Evolutionary conservation across 30 jellyfish, hydroid and myxozoan species (phyloP).

Genomic region (Chrysaora quinquecirrha): DNA sequence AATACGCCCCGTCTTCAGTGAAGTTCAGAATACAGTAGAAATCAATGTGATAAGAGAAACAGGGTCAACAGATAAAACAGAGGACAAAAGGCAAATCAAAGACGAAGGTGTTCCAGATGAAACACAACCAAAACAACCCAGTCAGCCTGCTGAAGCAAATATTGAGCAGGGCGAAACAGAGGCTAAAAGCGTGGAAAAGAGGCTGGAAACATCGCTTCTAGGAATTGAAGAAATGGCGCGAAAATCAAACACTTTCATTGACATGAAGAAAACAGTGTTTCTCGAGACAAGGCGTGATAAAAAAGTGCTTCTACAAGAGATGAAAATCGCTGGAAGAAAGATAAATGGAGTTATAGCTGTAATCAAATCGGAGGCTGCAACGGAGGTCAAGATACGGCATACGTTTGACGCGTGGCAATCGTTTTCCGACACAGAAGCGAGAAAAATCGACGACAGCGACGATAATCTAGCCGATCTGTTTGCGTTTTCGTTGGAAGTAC

Average conservation of each 20-base stretch:
- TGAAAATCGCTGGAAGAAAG: conserved; percentile 28
- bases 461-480: conserved; percentile 3
- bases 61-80: no score
- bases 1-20: no score
- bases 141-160: background rate
- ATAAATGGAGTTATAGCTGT: conserved; percentile 22
- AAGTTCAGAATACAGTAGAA: background rate
- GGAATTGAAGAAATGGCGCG: background rate
- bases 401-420: conserved; percentile 60
- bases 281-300: background rate
- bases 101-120: no score
- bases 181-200: background rate
- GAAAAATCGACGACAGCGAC: background rate
- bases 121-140: no score
- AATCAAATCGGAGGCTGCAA: background rate
- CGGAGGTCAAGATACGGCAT: conserved; percentile 17
- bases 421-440: conserved; percentile 21
- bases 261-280: conserved; percentile 22
- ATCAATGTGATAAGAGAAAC: background rate
- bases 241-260: background rate
- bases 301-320: conserved; percentile 19
- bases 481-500: conserved; percentile 25
- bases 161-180: background rate
- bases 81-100: no score
- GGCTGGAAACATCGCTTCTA: background rate